These are phyloP conservation scores for Acipenser ruthenus DNA, from an alignment of 2,797 vertebrate species.

Conservation along the genomic window DNA sequence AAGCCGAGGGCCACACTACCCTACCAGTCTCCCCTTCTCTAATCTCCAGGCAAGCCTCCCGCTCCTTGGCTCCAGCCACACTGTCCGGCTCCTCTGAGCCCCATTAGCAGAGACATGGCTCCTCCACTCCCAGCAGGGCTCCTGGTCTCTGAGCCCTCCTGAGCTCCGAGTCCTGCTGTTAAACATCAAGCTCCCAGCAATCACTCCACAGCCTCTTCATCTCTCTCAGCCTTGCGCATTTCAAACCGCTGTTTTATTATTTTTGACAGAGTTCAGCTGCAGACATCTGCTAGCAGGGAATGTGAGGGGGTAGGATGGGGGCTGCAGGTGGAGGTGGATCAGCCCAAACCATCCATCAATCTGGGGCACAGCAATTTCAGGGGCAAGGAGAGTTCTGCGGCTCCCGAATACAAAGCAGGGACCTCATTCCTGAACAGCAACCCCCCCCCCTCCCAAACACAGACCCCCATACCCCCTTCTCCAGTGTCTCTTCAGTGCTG, in stretches of 20 bases:
- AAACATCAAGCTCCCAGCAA: slow-evolving; percentile 1
- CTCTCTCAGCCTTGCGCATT: slow-evolving; percentile 23
- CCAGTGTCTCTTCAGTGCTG: not conserved
- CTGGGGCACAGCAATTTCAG: slow-evolving; percentile 39
- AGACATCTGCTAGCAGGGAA: slow-evolving; percentile 71
- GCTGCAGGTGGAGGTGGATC: slow-evolving; percentile 35
- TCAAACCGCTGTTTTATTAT: slow-evolving; percentile 63
- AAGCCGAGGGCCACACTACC: too few relatives aligned
- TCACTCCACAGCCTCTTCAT: slow-evolving; percentile 1
- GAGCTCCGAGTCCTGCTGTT: not conserved
- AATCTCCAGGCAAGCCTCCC: not conserved
- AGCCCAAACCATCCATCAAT: slow-evolving; percentile 43
- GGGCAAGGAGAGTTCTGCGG: slow-evolving; percentile 43
- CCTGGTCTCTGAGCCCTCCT: too few relatives aligned
- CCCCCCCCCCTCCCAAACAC: slow-evolving; percentile 30
- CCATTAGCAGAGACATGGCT: not conserved
- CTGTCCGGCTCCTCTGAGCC: not conserved
- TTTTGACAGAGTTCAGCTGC: slow-evolving; percentile 71
- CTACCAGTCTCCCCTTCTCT: too few relatives aligned
- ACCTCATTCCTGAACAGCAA: slow-evolving; percentile 30
- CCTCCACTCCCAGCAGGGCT: not conserved
- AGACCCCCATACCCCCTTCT: slow-evolving; percentile 17
- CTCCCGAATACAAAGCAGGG: slow-evolving; percentile 43
- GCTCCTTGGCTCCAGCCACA: not conserved
- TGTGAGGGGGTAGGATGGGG: slow-evolving; percentile 36